Evolutionary conservation across 2,113 vertebrate genomes (phyloP), one percentile per base, ranked within the genome.

Genomic region (Mobula hypostoma): DNA sequence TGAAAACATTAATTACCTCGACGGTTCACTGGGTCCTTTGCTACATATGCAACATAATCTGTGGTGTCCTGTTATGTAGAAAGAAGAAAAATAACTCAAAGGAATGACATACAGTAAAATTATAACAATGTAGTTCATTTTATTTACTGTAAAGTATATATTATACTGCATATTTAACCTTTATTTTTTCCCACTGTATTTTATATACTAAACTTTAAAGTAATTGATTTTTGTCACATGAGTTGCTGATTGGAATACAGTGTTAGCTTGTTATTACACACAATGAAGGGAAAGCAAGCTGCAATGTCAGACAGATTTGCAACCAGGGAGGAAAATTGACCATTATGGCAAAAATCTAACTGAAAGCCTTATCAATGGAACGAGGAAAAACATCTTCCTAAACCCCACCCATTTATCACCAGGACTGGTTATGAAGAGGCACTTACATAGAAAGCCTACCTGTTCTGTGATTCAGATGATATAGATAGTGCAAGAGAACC

Each of bases 21-120:
- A 95, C 98, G 98, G 96, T 99, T 99, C 27, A 99, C 98, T 87
- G 99, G 99, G 95, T 99, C 99, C 96, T 99, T 99, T 94, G 99
- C 99, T 95, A 99, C 98, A 94, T 99, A 99, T 3, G 99, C 99
- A 95, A 99, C 98, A 85, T 97, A 99, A 97, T 99, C 98, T 63
- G 98, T 98, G 68, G 98, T 99, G 96, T 99, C 99, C 99, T 99
- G 94, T 94, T 56, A 40, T 74, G 8, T 74, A 74, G 14, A 74
- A 94, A 95, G 40, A 95, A 95, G 94, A 95, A 94, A 95, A 95
- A 95, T 0, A 27, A 77, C 83, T 63, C 27, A 17, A 78, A 76
- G 95, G 94, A 80, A 36, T 12, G 58, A 66, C 94, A 0, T 6
- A 48, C 48, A 48, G 48, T 48, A 5, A 94, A 24, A 29, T 80